These are phyloP conservation scores for Odontomachus brunneus DNA, from an alignment of 1,140 invertebrate species.

Conservation along the genomic window DNA sequence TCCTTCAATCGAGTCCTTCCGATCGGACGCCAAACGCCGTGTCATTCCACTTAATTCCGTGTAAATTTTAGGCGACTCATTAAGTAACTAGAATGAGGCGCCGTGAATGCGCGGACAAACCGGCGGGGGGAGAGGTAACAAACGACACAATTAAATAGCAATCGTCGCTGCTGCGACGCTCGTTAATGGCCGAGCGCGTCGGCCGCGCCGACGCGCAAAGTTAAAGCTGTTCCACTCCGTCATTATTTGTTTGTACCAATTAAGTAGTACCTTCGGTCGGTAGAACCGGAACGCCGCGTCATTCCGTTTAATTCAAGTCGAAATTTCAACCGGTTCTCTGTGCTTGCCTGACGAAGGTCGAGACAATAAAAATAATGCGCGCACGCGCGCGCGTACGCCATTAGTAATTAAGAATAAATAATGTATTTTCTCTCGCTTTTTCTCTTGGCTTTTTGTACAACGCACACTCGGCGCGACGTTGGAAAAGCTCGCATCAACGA, in stretches of 20 bases:
- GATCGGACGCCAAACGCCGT: constrained; percentile 50
- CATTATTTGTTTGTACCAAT: constrained; percentile 63
- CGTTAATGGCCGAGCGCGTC: constrained; percentile 58
- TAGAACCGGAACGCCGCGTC: constrained; percentile 58
- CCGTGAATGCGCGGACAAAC: constrained; percentile 55
- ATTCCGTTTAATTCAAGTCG: constrained; percentile 63
- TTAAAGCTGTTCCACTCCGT: constrained; percentile 61
- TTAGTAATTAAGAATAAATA: constrained; percentile 62
- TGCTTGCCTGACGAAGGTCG: constrained; percentile 49
- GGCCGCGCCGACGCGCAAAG: constrained; percentile 47
- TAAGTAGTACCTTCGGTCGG: constrained; percentile 57
- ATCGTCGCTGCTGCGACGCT: constrained; percentile 54
- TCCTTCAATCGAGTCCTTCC: constrained; percentile 59
- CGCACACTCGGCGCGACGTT: too few relatives aligned
- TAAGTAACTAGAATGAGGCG: constrained; percentile 58
- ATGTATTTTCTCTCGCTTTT: constrained; percentile 18
- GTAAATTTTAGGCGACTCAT: constrained; percentile 62
- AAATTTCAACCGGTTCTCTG: constrained; percentile 60
- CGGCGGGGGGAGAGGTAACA: constrained; percentile 47
- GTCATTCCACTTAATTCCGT: constrained; percentile 60
- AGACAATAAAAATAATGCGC: constrained; percentile 52
- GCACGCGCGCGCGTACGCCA: constrained; percentile 40
- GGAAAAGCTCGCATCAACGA: too few relatives aligned
- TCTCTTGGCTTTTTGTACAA: too few relatives aligned
- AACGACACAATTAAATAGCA: constrained; percentile 62